Base-by-base conservation (phyloP, 30 jellyfish, hydroid and myxozoan genomes). In the Turritopsis dohrnii region DNA sequence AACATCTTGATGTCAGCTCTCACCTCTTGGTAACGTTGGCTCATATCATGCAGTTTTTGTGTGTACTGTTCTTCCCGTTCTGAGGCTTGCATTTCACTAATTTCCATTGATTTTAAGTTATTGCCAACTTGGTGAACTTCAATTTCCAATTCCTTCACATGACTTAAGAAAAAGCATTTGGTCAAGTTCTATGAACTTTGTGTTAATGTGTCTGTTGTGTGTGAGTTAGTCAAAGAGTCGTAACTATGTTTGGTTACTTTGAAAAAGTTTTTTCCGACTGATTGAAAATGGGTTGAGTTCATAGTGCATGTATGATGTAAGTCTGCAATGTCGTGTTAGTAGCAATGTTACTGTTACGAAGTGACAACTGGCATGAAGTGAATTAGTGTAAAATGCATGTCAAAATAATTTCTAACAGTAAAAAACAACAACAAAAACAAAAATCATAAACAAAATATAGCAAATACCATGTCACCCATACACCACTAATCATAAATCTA, bases 61-160 rank as follows among this genome's bases (percentile, higher is more conserved):
- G 87, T 88, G 83, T 84, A 83, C 3, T 89, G 75, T 86, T 93
- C 96, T 80, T 93, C 98, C 60, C 98, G 82, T 52, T 82, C 94
- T 1, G 89, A 73, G 81, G 98, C 98, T 71, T 93, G 89, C 81
- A 88, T 88, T 83, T 88, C 98, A 77, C 96, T 88, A 31, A 93
- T 81, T 75, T 93, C 98, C 96, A 93, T 81, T 66, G 96, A 83
- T 30, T 95, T 85, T 84, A 93, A 74, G 76, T 84, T 85, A 85
- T 93, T 93, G 31, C 98, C 98, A 65, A 93, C 96, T 23, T 76
- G 69, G 79, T 81, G 81, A 79, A 88, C 94, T 77, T 93, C 98
- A 26, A 88, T 82, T 30, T 93, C 98, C 41, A 93, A 91, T 52
- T 88, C 96, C 74, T 83, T 88, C 65, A 86, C 95, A 29, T 91